Evolutionary conservation across 2,888 invertebrate species (phyloP).

Genomic region (Tipula confusa): DNA sequence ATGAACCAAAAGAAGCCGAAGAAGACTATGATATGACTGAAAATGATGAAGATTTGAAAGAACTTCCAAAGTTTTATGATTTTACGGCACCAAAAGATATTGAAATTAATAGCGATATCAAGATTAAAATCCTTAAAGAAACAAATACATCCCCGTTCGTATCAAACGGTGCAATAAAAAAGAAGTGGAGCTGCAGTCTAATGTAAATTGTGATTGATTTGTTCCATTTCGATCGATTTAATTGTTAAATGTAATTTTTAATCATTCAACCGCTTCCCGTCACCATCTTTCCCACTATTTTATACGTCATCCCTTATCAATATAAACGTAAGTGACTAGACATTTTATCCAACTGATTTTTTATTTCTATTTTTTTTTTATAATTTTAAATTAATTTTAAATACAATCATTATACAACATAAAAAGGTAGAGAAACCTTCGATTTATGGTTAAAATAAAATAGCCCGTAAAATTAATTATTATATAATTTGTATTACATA

Average conservation of each 20-base stretch:
- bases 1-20: background rate
- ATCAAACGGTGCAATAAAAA: background rate
- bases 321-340: background rate
- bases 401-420: background rate
- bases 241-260: background rate
- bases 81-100: background rate
- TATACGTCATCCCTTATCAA: background rate
- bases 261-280: background rate
- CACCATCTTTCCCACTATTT: too few relatives aligned
- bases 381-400: background rate
- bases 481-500: constrained; percentile 10
- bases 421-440: background rate
- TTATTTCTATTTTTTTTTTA: background rate
- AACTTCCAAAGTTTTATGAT: background rate
- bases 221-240: background rate
- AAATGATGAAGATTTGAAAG: background rate
- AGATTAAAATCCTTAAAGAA: background rate
- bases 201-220: background rate
- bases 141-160: background rate
- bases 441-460: background rate
- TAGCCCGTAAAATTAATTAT: background rate
- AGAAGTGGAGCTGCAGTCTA: background rate
- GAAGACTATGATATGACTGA: background rate
- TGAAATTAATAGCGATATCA: background rate
- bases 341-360: background rate